These are phyloP conservation scores for Scaptomyza caliginosa DNA, from an alignment of 2,888 invertebrate genomes.

Conservation along the genomic window DNA sequence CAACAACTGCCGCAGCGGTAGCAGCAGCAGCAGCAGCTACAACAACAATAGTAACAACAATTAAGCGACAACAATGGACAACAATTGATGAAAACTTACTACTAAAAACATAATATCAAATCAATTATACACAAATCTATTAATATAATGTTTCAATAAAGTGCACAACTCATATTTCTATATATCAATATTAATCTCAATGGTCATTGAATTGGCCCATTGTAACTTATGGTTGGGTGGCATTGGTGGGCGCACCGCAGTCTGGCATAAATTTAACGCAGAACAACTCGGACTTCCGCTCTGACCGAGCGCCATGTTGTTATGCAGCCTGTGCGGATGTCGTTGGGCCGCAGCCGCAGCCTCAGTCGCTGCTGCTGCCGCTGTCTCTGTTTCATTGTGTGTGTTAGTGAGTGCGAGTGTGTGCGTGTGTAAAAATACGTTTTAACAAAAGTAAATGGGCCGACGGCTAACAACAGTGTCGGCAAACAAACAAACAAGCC, in stretches of 20 bases:
- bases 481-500: slow-evolving; percentile 50
- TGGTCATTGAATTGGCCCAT: slow-evolving; percentile 41
- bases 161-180: too few species aligned
- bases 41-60: slow-evolving; percentile 19
- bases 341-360: slow-evolving; percentile 11
- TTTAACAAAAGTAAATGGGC: slow-evolving; percentile 58
- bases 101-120: not conserved
- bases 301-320: slow-evolving; percentile 72
- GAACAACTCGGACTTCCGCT: slow-evolving; percentile 72
- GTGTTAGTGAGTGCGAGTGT: slow-evolving; percentile 24
- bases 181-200: too few species aligned
- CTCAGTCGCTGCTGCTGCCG: not conserved
- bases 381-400: not conserved
- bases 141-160: too few species aligned
- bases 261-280: slow-evolving; percentile 71
- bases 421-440: slow-evolving; percentile 50
- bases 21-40: slow-evolving; percentile 21
- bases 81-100: not conserved
- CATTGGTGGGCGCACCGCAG: slow-evolving; percentile 30
- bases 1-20: slow-evolving; percentile 53
- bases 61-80: slow-evolving; percentile 37
- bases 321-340: slow-evolving; percentile 56
- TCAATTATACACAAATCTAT: too few species aligned
- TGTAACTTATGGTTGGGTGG: slow-evolving; percentile 36
- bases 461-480: slow-evolving; percentile 35